phyloP scores from a whole-genome alignment of 1,140 invertebrate genomes.

The Sipha flava region DNA sequence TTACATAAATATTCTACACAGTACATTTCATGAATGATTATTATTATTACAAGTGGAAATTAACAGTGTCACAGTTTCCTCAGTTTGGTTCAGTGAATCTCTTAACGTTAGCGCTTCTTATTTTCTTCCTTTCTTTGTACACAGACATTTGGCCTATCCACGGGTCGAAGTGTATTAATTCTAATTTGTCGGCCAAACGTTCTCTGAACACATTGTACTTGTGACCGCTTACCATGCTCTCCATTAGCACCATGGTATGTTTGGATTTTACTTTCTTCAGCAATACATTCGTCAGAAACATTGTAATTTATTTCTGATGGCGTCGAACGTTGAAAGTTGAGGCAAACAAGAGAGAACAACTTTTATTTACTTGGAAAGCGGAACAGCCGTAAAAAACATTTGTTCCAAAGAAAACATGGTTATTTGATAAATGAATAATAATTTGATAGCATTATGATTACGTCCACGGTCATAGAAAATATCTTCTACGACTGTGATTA shows the following conservation, averaged over 20 bases:
- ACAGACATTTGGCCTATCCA: constrained; percentile 53
- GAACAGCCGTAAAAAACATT: too few relatives aligned
- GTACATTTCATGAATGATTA: neutral
- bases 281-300: constrained; percentile 41
- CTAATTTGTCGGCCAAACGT: constrained; percentile 66
- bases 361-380: too few relatives aligned
- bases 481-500: too few relatives aligned
- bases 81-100: constrained; percentile 6
- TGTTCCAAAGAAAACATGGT: too few relatives aligned
- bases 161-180: constrained; percentile 65
- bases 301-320: neutral
- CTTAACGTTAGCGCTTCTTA: constrained; percentile 47
- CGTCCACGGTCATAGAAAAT: too few relatives aligned
- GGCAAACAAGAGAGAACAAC: too few relatives aligned
- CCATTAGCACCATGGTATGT: constrained; percentile 61
- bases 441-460: too few relatives aligned
- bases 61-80: neutral
- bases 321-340: too few relatives aligned
- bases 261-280: constrained; percentile 41
- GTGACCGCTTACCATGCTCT: constrained; percentile 69
- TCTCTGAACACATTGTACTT: constrained; percentile 56
- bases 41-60: neutral
- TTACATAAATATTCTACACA: neutral
- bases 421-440: too few relatives aligned
- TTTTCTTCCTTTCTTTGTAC: constrained; percentile 58